Evolutionary conservation across 2,113 vertebrate species (phyloP).

Genomic region (Thalassoma bifasciatum): DNA sequence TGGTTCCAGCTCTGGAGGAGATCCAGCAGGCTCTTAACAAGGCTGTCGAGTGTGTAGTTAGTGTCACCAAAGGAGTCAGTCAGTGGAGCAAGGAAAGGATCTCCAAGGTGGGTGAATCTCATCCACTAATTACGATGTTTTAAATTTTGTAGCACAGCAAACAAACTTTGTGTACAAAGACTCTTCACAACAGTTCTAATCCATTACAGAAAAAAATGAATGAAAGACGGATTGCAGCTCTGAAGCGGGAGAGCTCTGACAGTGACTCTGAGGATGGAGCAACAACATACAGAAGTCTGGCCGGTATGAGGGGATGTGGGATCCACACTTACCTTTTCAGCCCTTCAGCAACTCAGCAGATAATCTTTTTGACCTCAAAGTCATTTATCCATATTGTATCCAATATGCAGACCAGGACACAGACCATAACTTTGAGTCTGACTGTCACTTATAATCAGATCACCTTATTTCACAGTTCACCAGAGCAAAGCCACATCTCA

Average conservation of each 20-base stretch:
- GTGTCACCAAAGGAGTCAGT: conserved; percentile 88
- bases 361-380: background rate
- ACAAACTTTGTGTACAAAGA: background rate
- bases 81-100: conserved; percentile 91
- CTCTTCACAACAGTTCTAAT: background rate
- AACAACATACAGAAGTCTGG: conserved; percentile 72
- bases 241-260: conserved; percentile 79
- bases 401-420: conserved; percentile 16
- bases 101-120: conserved; percentile 84
- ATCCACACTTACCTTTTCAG: background rate
- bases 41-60: conserved; percentile 87
- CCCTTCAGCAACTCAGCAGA: background rate
- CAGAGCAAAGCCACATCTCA: conserved; percentile 35
- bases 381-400: conserved; percentile 9
- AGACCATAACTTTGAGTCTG: conserved; percentile 10
- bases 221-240: conserved; percentile 81
- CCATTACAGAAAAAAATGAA: conserved; percentile 82
- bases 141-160: background rate
- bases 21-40: conserved; percentile 90
- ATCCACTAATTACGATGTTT: background rate
- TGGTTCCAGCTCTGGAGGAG: conserved; percentile 90
- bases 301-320: conserved; percentile 76
- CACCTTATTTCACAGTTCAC: conserved; percentile 51
- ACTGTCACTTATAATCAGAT: conserved; percentile 29
- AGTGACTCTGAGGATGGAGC: conserved; percentile 88